Base-by-base conservation (phyloP, 2,113 vertebrate genomes). In the Petaurus breviceps region DNA sequence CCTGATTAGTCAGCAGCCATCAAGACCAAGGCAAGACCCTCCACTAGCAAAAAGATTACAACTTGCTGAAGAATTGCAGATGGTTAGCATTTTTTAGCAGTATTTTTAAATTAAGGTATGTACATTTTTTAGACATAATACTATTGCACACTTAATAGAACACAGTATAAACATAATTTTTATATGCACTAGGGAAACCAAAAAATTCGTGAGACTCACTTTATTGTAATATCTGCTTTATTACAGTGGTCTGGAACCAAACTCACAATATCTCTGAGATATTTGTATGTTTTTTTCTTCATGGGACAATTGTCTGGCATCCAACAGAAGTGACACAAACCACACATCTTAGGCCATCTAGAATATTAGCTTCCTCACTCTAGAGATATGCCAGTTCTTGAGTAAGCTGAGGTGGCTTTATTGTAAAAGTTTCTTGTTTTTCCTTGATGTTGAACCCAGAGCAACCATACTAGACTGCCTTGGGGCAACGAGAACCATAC, bases 401-500 rank as follows among this genome's bases (percentile, higher is more conserved):
- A 92, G 61, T 43, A 92, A 91, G 90, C 37, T 47, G 11, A 47
- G 46, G n/a, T 31, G 46, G 46, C 22, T 92, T 97, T 68, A 51
- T 3, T 22, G 1, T 90, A 92, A 91, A 89, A 93, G 94, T 95
- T 91, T 92, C 93, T 49, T 50, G 90, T 93, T 77, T 91, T 51
- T 96, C 96, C 95, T 55, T 92, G 51, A 90, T 92, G 84, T 77
- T 10, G 4, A 53, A 50, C 57, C 16, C 68, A 84, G 16, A 43
- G 19, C 68, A 84, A 84, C 5, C 43, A 14, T 49, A 77, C 0
- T 25, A 37, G 26, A 91, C 2, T 55, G 84, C 94, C 2, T 25
- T 31, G 46, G 43, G 92, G 68, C 61, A 96, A 96, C 90, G 91
- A 91, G 95, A 31, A 5, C 43, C 92, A 51, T n/a, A n/a, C 28